A percentile compares a stretch with the other conserved stretches of the same genome.
Conservation (phyloP, 1,140 invertebrate genomes). For the Holotrichia oblita region DNA sequence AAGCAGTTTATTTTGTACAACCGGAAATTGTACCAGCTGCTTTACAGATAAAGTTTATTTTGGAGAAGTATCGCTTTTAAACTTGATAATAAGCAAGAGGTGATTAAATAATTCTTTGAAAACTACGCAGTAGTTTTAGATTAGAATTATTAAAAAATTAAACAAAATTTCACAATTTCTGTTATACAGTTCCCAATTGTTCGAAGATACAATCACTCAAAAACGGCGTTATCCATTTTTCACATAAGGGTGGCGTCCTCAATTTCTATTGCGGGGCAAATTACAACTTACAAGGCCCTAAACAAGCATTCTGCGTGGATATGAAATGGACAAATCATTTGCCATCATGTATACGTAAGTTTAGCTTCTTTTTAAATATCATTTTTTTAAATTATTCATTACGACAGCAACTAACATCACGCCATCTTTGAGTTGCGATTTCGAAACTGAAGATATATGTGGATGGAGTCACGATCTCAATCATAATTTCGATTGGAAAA, state of each 20-base stretch:
- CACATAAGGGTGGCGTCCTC: conserved; percentile 66
- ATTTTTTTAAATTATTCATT: too few relatives aligned
- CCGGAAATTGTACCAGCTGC: too few relatives aligned
- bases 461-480: conserved; percentile 78
- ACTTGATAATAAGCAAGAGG: too few relatives aligned
- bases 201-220: conserved; percentile 51
- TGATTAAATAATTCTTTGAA: too few relatives aligned
- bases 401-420: neutral
- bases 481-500: conserved; percentile 81
- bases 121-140: too few relatives aligned
- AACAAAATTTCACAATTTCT: too few relatives aligned
- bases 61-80: too few relatives aligned
- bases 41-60: too few relatives aligned
- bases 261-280: conserved; percentile 73
- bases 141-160: too few relatives aligned
- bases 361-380: conserved; percentile 27
- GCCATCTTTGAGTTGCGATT: conserved; percentile 69
- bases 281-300: conserved; percentile 65
- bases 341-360: conserved; percentile 70
- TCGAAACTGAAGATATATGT: conserved; percentile 74
- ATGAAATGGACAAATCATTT: conserved; percentile 68
- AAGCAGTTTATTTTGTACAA: too few relatives aligned
- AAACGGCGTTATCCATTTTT: conserved; percentile 64
- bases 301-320: conserved; percentile 72
- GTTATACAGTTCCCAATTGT: conserved; percentile 41